phyloP scores from a whole-genome alignment of 2,113 vertebrate species.

The Acanthisitta chloris region DNA sequence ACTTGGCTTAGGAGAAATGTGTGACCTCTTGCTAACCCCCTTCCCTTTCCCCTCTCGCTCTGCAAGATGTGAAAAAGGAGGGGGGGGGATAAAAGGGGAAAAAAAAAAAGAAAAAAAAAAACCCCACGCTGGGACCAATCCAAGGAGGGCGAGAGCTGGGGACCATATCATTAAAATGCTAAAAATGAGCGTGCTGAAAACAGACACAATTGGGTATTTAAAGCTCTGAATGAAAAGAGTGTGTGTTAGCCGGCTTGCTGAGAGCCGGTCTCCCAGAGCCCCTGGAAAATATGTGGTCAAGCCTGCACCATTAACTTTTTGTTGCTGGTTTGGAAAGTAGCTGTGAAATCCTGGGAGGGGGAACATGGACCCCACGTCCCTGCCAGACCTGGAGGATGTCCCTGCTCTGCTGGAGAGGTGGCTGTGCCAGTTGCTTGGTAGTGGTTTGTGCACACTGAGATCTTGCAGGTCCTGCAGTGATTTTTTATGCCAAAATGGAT shows the following conservation, averaged over 20 bases:
- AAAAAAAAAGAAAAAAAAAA: fast-evolving
- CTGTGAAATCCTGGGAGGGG: not conserved
- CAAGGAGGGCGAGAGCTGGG: constrained; percentile 14
- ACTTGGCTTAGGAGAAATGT: constrained; percentile 43
- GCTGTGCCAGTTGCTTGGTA: not conserved
- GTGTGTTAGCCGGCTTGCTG: constrained; percentile 9
- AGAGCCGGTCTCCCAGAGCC: constrained; percentile 56
- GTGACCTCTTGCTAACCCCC: constrained; percentile 59
- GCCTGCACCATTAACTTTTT: constrained; percentile 14
- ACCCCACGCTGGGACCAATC: not conserved
- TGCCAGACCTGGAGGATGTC: not conserved
- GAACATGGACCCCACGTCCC: not conserved
- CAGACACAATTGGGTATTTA: constrained; percentile 62
- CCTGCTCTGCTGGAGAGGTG: fast-evolving
- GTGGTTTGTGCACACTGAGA: not conserved
- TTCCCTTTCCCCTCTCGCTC: not conserved
- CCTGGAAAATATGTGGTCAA: constrained; percentile 61
- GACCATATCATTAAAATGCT: constrained; percentile 60
- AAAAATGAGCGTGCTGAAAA: constrained; percentile 61
- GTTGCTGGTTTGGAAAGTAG: constrained; percentile 39
- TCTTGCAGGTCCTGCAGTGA: fast-evolving
- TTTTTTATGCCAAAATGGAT: not conserved
- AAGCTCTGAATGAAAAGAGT: constrained; percentile 61
- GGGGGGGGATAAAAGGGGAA: fast-evolving
- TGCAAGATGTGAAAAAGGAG: not conserved